These are phyloP conservation scores for Lasioglossum vierecki DNA, from an alignment of 2,888 invertebrate genomes.

Conservation along the genomic window DNA sequence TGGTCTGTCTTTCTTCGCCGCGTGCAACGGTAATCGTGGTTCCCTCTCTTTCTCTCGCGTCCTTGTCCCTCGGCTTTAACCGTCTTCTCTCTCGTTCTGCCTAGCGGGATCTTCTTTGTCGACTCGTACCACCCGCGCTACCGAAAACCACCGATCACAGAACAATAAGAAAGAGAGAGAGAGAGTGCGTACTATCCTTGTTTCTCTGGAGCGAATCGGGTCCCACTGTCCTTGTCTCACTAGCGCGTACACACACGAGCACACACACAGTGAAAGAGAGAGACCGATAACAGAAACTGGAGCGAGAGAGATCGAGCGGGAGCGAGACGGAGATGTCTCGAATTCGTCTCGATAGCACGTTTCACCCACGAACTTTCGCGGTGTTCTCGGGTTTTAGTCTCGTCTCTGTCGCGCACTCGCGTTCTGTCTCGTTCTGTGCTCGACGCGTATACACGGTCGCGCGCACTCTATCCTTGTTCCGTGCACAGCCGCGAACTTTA, in stretches of 20 bases:
- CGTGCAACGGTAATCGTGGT: constrained; percentile 56
- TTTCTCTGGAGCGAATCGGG: not conserved
- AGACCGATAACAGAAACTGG: constrained; percentile 19
- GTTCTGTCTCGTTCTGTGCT: constrained; percentile 27
- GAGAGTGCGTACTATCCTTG: not conserved
- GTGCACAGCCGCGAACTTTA: constrained; percentile 61
- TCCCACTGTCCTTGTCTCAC: constrained; percentile 18
- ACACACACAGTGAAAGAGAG: not conserved
- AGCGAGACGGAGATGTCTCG: constrained; percentile 1
- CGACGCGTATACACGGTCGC: constrained; percentile 35
- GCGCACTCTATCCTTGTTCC: constrained; percentile 44
- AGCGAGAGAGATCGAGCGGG: not conserved
- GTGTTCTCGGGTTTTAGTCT: constrained; percentile 36
- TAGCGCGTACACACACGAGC: not conserved
- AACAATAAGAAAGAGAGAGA: constrained; percentile 30
- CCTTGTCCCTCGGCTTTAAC: constrained; percentile 20
- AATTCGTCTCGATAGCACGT: constrained; percentile 41
- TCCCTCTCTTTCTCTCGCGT: constrained; percentile 39
- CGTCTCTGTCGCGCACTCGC: constrained; percentile 23
- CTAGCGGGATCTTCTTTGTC: constrained; percentile 26
- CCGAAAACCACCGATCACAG: constrained; percentile 50
- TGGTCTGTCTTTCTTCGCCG: constrained; percentile 62
- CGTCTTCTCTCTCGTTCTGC: constrained; percentile 8
- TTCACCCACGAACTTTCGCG: constrained; percentile 51
- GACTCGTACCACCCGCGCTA: constrained; percentile 37